These are phyloP conservation scores for Cheilosia grossa DNA, from an alignment of 2,888 invertebrate species.

Conservation along the genomic window DNA sequence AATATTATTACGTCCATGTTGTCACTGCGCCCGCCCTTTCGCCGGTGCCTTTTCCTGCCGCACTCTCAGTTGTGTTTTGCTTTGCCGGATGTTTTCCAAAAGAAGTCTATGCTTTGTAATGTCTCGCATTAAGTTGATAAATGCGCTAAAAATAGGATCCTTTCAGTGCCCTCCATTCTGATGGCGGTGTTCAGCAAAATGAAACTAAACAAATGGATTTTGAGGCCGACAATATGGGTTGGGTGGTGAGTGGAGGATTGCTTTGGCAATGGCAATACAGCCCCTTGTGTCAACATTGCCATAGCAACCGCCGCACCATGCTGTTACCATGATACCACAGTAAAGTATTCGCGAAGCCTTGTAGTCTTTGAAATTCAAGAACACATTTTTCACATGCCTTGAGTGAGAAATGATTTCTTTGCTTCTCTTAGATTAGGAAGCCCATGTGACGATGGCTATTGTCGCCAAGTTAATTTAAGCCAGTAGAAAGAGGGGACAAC, in stretches of 20 bases:
- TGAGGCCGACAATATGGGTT: neutral
- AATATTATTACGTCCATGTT: conserved; percentile 1
- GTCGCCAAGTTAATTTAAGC: conserved; percentile 48
- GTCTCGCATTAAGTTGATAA: conserved; percentile 26
- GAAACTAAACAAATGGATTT: conserved; percentile 45
- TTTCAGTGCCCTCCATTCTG: neutral
- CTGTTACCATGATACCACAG: neutral
- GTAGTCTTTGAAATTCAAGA: conserved; percentile 33
- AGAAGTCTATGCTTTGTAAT: conserved; percentile 4
- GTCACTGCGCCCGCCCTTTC: neutral
- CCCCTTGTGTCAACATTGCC: neutral
- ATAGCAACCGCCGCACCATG: neutral
- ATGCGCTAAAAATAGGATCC: conserved; percentile 46
- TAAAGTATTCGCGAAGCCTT: neutral
- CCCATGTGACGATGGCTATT: conserved; percentile 10
- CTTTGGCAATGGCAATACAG: neutral
- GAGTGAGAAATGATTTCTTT: conserved; percentile 58
- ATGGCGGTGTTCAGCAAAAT: conserved; percentile 22
- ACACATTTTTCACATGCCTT: conserved; percentile 27
- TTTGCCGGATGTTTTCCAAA: neutral
- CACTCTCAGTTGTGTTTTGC: conserved; percentile 16
- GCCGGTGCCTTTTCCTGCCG: neutral
- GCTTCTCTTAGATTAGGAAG: conserved; percentile 29
- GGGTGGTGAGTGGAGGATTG: neutral
- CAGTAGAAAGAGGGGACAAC: conserved; percentile 18